Percentiles rank a stretch among this genome's conserved stretches.
Conservation (phyloP, 2,888 invertebrate genomes). For the Parochlus steinenii region DNA sequence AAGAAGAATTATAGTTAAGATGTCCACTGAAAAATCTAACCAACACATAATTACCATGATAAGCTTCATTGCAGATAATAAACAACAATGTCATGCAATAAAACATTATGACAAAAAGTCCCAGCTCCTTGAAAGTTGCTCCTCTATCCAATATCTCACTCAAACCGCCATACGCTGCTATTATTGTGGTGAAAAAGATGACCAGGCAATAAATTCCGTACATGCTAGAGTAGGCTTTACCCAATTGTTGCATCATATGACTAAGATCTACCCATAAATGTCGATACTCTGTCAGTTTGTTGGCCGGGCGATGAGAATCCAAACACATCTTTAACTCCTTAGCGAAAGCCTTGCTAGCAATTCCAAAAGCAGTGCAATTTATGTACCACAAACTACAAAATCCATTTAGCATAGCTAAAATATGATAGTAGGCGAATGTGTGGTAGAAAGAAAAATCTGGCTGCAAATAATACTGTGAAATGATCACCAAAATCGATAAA, state of each 20-base stretch:
- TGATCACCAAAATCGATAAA: slow-evolving; percentile 43
- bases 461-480: slow-evolving; percentile 53
- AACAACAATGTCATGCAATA: slow-evolving; percentile 54
- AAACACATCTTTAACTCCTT: slow-evolving; percentile 44
- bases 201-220: slow-evolving; percentile 58
- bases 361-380: slow-evolving; percentile 46
- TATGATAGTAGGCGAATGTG: slow-evolving; percentile 54
- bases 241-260: slow-evolving; percentile 59
- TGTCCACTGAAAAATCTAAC: slow-evolving; percentile 36
- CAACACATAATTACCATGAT: slow-evolving; percentile 48
- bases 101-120: slow-evolving; percentile 49
- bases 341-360: slow-evolving; percentile 46
- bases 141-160: slow-evolving; percentile 57
- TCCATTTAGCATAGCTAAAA: slow-evolving; percentile 56
- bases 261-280: slow-evolving; percentile 56
- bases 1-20: background rate
- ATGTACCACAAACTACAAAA: slow-evolving; percentile 55
- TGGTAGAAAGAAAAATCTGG: slow-evolving; percentile 57
- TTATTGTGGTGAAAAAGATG: slow-evolving; percentile 55
- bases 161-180: slow-evolving; percentile 50
- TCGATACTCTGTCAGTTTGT: slow-evolving; percentile 47
- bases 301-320: slow-evolving; percentile 43
- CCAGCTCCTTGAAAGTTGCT: slow-evolving; percentile 52
- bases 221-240: slow-evolving; percentile 57
- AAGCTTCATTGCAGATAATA: slow-evolving; percentile 58